Base-by-base conservation (phyloP, 2,888 invertebrate genomes). In the Diachrysia chrysitis region DNA sequence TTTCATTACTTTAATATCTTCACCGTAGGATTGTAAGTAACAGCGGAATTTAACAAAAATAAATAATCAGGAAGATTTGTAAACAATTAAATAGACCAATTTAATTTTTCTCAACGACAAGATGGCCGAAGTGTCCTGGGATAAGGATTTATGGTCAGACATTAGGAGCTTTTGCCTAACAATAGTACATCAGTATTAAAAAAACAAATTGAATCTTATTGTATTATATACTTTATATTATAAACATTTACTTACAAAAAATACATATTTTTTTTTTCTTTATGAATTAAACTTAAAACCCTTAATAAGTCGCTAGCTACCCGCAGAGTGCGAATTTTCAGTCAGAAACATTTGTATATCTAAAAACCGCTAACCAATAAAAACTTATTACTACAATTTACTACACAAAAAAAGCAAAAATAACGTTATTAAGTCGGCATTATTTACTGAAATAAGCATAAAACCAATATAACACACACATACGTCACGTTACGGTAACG, bases 401-500 rank as follows among this genome's bases (percentile, higher is more conserved):
- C 29, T 54, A n/a, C 54, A 12, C 19, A 48, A 21, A 65, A n/a
- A 53, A 19, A 29, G 19, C 17, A 72, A 60, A 46, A 57, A 60
- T 57, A 46, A 14, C 32, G 16, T 58, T n/a, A 55, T 25, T 60
- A 61, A 25, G 25, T 54, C 21, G 54, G 25, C 16, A 25, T 59
- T 32, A 68, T 69, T 53, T 59, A 35, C 57, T 14, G 29, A 59
- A 72, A 56, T 56, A 71, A 75, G 19, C 65, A 60, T 54, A 60
- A 62, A 63, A 53, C 55, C 63, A 61, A 72, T 76, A 80, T 67
- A 69, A 69, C 42, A 64, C 58, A 58, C 56, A 29, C 66, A 69
- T 71, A 78, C 77, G 78, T 73, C 73, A 76, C 67, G 78, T 81
- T 73, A 77, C 81, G 67, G 73, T 48, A 54, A 53, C 63, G 78